Percentiles rank a stretch among this genome's conserved stretches.
Evolutionary conservation across 2,888 invertebrate genomes (phyloP).

Genomic region (Rhimphoctona megacephalus): DNA sequence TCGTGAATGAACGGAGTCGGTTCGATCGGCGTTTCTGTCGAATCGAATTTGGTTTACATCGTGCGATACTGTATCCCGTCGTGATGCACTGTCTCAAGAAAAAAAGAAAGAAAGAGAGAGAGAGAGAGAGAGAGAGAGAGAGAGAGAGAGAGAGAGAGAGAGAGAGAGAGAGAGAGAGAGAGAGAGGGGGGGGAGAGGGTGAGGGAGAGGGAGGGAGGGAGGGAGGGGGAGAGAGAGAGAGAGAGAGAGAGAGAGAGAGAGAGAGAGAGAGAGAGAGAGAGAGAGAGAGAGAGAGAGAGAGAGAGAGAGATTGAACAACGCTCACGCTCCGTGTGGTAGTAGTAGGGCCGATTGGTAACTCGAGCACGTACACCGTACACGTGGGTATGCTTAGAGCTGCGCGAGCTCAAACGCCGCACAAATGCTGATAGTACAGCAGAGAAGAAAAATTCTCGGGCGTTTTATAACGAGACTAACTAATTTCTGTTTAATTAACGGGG

Average conservation of each 20-base stretch:
- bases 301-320: background rate
- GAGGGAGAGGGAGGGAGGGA: background rate
- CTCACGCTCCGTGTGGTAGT: background rate
- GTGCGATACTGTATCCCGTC: background rate
- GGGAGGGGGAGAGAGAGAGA: background rate
- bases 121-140: background rate
- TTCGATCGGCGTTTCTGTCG: background rate
- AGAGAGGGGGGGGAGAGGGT: no score
- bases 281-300: background rate
- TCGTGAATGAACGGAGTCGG: background rate
- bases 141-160: background rate
- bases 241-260: background rate
- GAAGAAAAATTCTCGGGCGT: background rate
- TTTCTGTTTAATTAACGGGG: background rate
- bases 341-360: background rate
- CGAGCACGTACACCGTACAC: conserved; percentile 1
- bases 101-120: background rate
- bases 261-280: background rate
- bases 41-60: background rate
- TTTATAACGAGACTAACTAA: background rate
- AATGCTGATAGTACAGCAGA: background rate
- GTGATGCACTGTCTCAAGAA: background rate
- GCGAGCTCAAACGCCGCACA: background rate
- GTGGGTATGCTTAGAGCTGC: background rate
- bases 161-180: no score